phyloP scores from a whole-genome alignment of 2,888 invertebrate species.

The Herminia tarsipennalis region DNA sequence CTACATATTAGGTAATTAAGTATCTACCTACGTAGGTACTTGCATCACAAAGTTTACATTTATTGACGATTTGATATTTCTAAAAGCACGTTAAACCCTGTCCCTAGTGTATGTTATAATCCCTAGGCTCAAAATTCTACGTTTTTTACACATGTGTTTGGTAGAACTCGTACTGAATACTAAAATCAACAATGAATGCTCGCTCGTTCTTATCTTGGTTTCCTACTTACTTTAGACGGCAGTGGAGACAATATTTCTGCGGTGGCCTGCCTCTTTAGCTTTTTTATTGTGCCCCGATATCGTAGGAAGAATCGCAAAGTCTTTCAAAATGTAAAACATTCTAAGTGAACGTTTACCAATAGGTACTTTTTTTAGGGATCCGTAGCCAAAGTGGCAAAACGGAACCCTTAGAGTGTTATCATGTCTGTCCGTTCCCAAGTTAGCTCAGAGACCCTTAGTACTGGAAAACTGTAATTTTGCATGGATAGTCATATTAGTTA shows the following conservation, averaged over 20 bases:
- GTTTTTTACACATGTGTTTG: conserved; percentile 21
- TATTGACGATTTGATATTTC: too few relatives aligned
- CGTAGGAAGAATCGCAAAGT: conserved; percentile 6
- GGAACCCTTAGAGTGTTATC: too few relatives aligned
- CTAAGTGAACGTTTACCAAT: not conserved
- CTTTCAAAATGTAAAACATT: conserved; percentile 13
- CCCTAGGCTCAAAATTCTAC: conserved; percentile 5
- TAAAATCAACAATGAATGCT: conserved; percentile 39
- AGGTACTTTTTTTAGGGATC: too few relatives aligned
- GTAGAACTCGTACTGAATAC: conserved; percentile 36
- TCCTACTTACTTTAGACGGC: conserved; percentile 33
- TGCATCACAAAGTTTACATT: too few relatives aligned
- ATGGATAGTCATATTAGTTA: too few relatives aligned
- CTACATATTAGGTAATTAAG: too few relatives aligned
- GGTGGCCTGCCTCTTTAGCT: conserved; percentile 27
- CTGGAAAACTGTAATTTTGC: too few relatives aligned
- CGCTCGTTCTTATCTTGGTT: conserved; percentile 37
- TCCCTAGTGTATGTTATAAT: conserved; percentile 6
- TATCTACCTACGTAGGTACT: too few relatives aligned
- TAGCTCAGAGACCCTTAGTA: too few relatives aligned
- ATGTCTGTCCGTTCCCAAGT: too few relatives aligned
- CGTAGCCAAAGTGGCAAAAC: too few relatives aligned
- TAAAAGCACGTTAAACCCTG: too few relatives aligned
- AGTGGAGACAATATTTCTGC: conserved; percentile 40
- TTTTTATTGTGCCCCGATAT: conserved; percentile 31